Base-by-base conservation (phyloP, 2,888 invertebrate genomes). In the Dryomyza anilis region DNA sequence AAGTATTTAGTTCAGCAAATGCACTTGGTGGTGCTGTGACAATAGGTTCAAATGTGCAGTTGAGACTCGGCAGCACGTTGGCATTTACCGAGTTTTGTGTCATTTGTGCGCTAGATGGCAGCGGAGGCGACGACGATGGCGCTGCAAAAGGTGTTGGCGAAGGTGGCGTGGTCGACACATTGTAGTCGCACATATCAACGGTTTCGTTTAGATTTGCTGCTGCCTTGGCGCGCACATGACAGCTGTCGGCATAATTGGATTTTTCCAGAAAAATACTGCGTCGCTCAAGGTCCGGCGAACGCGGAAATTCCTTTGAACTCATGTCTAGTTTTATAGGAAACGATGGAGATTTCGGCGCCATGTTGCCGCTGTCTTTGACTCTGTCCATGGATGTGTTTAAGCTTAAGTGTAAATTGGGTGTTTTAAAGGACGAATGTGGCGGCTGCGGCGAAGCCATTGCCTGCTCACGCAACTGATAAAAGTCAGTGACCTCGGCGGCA, bases 251-350 rank as follows among this genome's bases (percentile, higher is more conserved):
- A 70, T 71, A 72, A 25, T 71, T 70, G 0, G 74, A 77, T 66
- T 74, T 73, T 23, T 79, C 79, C 27, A 79, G 46, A 69, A 61
- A 52, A 27, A 14, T 27, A 8, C 2, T 43, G 1, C 19, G 29
- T 19, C 29, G 52, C 2, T 27, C 7, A 4, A 73, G 69, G 50
- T 67, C 71, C 1, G 78, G 76, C 0, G 79, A 76, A 16, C 69
- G 74, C 14, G 79, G 79, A 67, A 79, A 79, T n/a, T 72, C 70
- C 3, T 45, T 62, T 0, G 69, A 50, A 5, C 56, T 63, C 12
- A 45, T 61, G 0, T 66, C 50, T 3, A 67, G 58, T 56, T 72
- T 77, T 1, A 74, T 50, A 0, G 79, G 79, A 36, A 79, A 79
- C 6, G 65, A 39, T 0, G 79, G 76, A 2, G 78, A 78, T 19